phyloP scores from a whole-genome alignment of 2,113 vertebrate species.

The Megatriorchis doriae region DNA sequence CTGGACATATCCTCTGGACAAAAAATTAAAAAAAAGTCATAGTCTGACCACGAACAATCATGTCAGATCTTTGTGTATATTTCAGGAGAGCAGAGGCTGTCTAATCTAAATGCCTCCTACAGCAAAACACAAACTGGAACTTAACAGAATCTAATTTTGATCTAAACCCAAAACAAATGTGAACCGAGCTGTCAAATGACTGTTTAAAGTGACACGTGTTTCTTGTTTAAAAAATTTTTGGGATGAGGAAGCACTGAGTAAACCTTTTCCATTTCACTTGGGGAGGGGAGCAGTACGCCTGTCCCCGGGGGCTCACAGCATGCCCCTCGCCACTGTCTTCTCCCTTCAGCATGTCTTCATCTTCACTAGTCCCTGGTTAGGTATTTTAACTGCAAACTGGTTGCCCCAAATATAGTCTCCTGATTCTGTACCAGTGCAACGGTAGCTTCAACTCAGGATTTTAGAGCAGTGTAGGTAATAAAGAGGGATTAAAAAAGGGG shows the following conservation, averaged over 20 bases:
- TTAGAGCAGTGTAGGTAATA: not conserved
- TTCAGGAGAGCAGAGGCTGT: not conserved
- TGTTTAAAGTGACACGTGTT: not conserved
- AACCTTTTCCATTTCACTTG: not conserved
- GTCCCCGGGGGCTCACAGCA: not conserved
- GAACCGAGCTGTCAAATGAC: not conserved
- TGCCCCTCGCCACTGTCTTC: accelerated
- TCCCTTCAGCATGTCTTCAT: not conserved
- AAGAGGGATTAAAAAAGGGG: not conserved
- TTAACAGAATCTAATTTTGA: not conserved
- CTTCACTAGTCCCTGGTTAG: not conserved
- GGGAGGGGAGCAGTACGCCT: accelerated
- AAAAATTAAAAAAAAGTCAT: not conserved
- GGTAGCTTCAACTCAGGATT: not conserved
- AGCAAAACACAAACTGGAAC: not conserved
- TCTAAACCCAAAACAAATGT: not conserved
- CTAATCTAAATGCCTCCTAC: not conserved
- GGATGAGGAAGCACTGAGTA: not conserved
- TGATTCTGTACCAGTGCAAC: not conserved
- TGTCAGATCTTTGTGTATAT: not conserved
- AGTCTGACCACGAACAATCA: not conserved
- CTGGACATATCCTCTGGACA: not conserved
- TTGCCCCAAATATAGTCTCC: accelerated
- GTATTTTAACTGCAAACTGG: not conserved
- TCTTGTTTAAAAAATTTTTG: not conserved